These are phyloP conservation scores for Sternotherus odoratus DNA, from an alignment of 2,797 vertebrate genomes.

Conservation along the genomic window DNA sequence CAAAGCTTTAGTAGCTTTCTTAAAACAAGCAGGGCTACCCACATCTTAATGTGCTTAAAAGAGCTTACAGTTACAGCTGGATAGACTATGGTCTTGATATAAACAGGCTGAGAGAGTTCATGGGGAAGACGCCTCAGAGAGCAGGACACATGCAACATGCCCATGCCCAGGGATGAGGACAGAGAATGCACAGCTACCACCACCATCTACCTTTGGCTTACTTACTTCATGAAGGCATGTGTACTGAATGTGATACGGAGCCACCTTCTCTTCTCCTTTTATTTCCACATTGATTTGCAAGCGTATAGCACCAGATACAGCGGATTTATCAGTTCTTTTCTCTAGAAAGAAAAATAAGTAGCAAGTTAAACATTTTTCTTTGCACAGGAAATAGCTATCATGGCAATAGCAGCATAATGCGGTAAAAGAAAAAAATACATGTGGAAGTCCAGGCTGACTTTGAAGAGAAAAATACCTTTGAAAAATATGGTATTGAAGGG, in stretches of 20 bases:
- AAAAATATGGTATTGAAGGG: too few relatives aligned
- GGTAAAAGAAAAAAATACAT: background rate
- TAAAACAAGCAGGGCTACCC: too few relatives aligned
- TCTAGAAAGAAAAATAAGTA: conserved; percentile 81
- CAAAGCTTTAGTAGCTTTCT: background rate
- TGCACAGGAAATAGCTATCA: background rate
- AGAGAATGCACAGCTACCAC: background rate
- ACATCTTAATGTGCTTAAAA: background rate
- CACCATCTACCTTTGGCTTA: background rate
- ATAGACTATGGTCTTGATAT: too few relatives aligned
- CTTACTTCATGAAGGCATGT: conserved; percentile 98
- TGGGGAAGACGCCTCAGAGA: background rate
- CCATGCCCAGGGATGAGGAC: background rate
- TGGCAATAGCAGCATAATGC: background rate
- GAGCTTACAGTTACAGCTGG: background rate
- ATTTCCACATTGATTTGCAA: conserved; percentile 99
- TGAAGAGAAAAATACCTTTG: background rate
- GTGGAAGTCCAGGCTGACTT: background rate
- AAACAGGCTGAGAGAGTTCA: background rate
- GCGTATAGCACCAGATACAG: conserved; percentile 96
- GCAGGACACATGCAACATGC: background rate
- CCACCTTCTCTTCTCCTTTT: conserved; percentile 98
- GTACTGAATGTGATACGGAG: conserved; percentile 96
- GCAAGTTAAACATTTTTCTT: background rate
- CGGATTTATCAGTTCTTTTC: conserved; percentile 98